phyloP scores from a whole-genome alignment of 2,113 vertebrate genomes.

The Origma solitaria region DNA sequence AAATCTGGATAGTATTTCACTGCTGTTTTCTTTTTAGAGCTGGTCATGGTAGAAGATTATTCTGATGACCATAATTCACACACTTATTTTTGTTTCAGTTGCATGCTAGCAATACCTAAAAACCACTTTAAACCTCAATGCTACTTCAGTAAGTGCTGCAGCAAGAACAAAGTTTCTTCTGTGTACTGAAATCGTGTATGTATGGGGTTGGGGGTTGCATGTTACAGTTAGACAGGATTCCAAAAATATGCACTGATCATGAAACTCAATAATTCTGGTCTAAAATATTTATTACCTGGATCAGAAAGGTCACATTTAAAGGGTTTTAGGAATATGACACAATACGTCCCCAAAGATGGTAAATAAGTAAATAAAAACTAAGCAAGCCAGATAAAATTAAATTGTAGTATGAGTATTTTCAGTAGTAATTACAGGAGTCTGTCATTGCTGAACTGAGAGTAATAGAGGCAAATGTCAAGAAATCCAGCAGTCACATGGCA shows the following conservation, averaged over 20 bases:
- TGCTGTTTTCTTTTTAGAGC: neutral
- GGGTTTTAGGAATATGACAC: neutral
- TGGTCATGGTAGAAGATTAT: neutral
- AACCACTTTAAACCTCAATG: neutral
- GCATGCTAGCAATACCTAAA: neutral
- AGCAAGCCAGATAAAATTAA: neutral
- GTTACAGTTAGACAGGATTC: neutral
- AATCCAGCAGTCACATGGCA: constrained; percentile 16
- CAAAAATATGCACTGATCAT: neutral
- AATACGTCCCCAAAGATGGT: neutral
- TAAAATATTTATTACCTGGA: neutral
- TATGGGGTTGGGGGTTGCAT: neutral
- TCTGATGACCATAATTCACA: neutral
- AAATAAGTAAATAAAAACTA: neutral
- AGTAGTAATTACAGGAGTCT: neutral
- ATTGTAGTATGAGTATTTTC: neutral
- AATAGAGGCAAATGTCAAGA: constrained; percentile 24
- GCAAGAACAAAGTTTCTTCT: constrained; percentile 1
- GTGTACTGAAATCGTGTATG: neutral
- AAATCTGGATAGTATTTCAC: neutral
- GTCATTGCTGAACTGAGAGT: neutral
- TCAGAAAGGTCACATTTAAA: neutral
- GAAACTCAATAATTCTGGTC: neutral
- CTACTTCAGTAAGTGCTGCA: neutral
- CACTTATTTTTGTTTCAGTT: neutral